Evolutionary conservation across 2,113 vertebrate genomes (phyloP), one percentile per base, ranked within the genome.

Genomic region (Alosa alosa): DNA sequence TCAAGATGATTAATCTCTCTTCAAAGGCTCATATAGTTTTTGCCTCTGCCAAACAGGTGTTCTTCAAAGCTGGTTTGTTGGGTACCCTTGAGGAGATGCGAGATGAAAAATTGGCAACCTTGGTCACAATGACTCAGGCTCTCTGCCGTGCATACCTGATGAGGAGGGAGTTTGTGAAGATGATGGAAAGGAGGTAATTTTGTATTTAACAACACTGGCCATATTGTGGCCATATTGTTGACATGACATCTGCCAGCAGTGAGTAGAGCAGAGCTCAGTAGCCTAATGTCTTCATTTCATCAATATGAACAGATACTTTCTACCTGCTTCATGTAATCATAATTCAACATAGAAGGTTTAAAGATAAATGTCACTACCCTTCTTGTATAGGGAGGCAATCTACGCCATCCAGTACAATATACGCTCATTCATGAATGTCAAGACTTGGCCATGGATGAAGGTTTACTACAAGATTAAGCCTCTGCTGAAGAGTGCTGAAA

Each of bases 41-140:
- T 39, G 10, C 10, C 68, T 39, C 39, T 13, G 8, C 3, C 8
- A 39, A 10, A 36, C 50, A 97, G 96, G 96, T 97, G 86, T 97
- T 97, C 94, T 97, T 97, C 93, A 97, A 97, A 95, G 96, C 96
- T 93, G 96, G 96, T 60, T 92, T 97, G 81, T 85, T 97, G 89
- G 96, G 96, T 55, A 91, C 93, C 39, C 94, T 97, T 88, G 96
- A 97, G 81, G 96, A 97, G 93, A 97, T 97, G 96, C 93, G 96
- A 45, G 96, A 97, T 92, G 96, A 97, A 2, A 96, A 96, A 85
- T 86, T 96, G 88, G 96, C 96, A 39, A 82, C 94, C 88, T 92
- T 97, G 85, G 96, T 97, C 86, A 97, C 96, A 64, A 95, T 95
- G 87, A 97, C 96, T 7, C 96, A 97, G 49, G 96, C 96, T 0